A percentile compares a stretch with the other conserved stretches of the same genome.
phyloP scores from a whole-genome alignment of 2,113 vertebrate genomes.

The Cheilinus undulatus region DNA sequence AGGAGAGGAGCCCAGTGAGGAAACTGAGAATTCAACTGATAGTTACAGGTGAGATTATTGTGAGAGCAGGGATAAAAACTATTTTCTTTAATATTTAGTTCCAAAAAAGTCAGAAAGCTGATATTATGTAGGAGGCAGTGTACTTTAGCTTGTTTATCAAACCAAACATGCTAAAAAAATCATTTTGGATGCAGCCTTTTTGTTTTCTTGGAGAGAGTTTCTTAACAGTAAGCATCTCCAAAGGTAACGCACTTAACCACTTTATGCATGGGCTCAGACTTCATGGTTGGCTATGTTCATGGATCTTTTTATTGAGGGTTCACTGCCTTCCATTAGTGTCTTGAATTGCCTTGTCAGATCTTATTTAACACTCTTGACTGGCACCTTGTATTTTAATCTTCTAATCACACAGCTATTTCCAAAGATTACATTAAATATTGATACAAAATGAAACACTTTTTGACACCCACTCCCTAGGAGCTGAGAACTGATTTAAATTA shows the following conservation, averaged over 20 bases:
- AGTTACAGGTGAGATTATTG: conserved; percentile 85
- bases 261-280: conserved; percentile 1
- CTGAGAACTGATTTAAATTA: not conserved
- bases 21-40: conserved; percentile 82
- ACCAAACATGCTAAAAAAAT: no score
- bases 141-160: no score
- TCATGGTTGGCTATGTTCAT: conserved; percentile 30
- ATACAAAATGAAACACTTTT: not conserved
- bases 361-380: conserved; percentile 39
- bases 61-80: not conserved
- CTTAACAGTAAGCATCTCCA: not conserved
- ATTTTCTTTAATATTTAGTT: not conserved
- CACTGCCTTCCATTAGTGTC: conserved; percentile 33
- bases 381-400: conserved; percentile 30
- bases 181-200: no score
- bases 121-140: not conserved
- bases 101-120: not conserved
- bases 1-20: conserved; percentile 34
- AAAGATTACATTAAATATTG: conserved; percentile 5
- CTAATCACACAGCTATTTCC: not conserved
- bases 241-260: conserved; percentile 11
- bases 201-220: not conserved
- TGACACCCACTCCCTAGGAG: not conserved
- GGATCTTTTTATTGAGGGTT: conserved; percentile 43
- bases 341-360: conserved; percentile 38